A percentile compares a stretch with the other conserved stretches of the same genome.
phyloP scores from a whole-genome alignment of 2,888 invertebrate genomes.

The Drosophila cognata region DNA sequence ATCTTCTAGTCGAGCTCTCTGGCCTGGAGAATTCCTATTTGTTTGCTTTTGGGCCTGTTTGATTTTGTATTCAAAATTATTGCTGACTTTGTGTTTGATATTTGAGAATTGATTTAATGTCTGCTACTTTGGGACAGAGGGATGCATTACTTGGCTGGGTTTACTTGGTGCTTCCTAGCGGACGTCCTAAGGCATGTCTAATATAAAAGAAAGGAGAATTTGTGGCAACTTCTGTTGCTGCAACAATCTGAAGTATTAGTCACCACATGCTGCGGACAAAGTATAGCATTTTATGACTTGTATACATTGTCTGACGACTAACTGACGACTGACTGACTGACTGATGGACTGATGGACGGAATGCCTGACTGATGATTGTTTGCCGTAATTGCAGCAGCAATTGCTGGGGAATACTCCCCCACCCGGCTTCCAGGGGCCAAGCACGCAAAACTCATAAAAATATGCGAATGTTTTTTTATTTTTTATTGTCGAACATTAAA shows the following conservation, averaged over 20 bases:
- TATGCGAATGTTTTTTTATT: conserved; percentile 65
- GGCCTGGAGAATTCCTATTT: neutral
- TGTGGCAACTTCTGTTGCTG: conserved; percentile 24
- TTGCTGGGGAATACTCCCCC: conserved; percentile 48
- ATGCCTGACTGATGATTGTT: conserved; percentile 67
- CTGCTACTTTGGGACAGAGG: conserved; percentile 25
- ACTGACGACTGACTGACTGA: conserved; percentile 2
- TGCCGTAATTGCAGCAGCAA: conserved; percentile 73
- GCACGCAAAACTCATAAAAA: conserved; percentile 77
- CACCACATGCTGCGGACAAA: conserved; percentile 43
- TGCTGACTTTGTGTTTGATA: conserved; percentile 49
- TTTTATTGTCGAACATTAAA: conserved; percentile 80
- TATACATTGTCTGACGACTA: conserved; percentile 54
- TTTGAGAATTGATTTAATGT: conserved; percentile 34
- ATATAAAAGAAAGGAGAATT: conserved; percentile 4
- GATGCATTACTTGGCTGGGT: conserved; percentile 23
- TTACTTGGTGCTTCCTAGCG: neutral
- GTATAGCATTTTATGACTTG: conserved; percentile 50
- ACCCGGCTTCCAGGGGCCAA: conserved; percentile 7
- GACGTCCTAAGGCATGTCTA: neutral
- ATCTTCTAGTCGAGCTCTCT: neutral
- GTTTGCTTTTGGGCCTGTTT: conserved; percentile 14
- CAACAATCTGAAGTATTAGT: conserved; percentile 45
- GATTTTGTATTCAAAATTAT: conserved; percentile 44
- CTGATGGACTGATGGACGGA: neutral